Evolutionary conservation across 2,888 invertebrate genomes (phyloP).

Genomic region (Patella depressa): DNA sequence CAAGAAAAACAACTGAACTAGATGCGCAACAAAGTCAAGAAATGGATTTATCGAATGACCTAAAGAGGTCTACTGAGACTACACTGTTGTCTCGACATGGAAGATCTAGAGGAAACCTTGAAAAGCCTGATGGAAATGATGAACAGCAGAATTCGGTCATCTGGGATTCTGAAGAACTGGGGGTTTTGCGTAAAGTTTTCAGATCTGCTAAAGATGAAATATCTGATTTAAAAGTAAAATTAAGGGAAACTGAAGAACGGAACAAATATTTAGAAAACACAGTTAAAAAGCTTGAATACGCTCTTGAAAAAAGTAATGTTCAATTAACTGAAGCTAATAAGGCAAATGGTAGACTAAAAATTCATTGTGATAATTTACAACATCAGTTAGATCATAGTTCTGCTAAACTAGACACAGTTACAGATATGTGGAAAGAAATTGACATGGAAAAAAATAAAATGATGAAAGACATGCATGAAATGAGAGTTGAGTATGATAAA

Average conservation of each 20-base stretch:
- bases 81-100: neutral
- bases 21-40: neutral
- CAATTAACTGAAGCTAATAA: conserved; percentile 52
- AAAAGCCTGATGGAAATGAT: conserved; percentile 30
- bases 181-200: conserved; percentile 57
- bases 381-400: conserved; percentile 49
- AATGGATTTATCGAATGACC: neutral
- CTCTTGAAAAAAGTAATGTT: conserved; percentile 39
- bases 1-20: too few relatives aligned
- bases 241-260: conserved; percentile 47
- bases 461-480: conserved; percentile 53
- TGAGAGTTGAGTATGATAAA: conserved; percentile 48
- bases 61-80: neutral
- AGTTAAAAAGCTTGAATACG: conserved; percentile 37
- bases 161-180: conserved; percentile 62
- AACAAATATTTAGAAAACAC: conserved; percentile 46
- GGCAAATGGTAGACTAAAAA: conserved; percentile 58
- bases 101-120: conserved; percentile 6
- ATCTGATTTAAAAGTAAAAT: conserved; percentile 49
- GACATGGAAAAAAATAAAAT: conserved; percentile 50
- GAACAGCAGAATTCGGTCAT: conserved; percentile 56
- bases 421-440: conserved; percentile 57
- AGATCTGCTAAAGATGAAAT: conserved; percentile 59
- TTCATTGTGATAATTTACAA: conserved; percentile 57
- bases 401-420: conserved; percentile 55